Percentiles rank a stretch among this genome's conserved stretches.
phyloP scores from a whole-genome alignment of 2,113 vertebrate species.

The Aramus guarauna region DNA sequence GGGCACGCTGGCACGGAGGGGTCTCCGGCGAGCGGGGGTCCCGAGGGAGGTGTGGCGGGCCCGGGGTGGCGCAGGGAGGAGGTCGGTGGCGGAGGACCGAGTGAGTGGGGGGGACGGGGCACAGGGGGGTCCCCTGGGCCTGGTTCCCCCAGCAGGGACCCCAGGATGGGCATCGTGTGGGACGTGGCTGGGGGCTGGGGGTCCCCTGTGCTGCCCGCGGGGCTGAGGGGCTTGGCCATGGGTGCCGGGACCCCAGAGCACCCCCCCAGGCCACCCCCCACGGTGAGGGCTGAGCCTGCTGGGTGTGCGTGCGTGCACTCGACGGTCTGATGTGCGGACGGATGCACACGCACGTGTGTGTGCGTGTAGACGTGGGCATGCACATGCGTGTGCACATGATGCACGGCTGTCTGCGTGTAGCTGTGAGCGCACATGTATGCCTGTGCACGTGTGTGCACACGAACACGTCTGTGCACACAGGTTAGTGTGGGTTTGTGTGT shows the following conservation, averaged over 20 bases:
- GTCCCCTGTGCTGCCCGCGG: not conserved
- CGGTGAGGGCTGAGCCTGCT: not conserved
- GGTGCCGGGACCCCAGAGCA: not conserved
- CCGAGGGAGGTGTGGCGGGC: not conserved
- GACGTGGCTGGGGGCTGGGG: not conserved
- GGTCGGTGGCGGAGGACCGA: not conserved
- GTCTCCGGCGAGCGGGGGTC: no score
- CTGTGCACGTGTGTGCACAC: no score
- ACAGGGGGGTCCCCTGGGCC: not conserved
- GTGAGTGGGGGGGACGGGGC: no score
- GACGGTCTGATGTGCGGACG: not conserved
- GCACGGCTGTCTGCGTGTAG: not conserved
- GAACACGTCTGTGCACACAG: no score
- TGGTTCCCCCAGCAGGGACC: not conserved
- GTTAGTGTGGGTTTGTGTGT: not conserved
- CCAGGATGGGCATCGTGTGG: not conserved
- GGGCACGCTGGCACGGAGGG: not conserved
- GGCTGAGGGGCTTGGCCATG: no score
- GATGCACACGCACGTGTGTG: rapidly evolving
- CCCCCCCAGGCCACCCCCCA: not conserved
- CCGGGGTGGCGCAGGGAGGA: not conserved
- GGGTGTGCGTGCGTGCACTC: not conserved
- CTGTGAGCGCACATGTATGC: rapidly evolving
- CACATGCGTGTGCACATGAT: rapidly evolving
- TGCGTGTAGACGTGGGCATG: rapidly evolving